Conservation (phyloP, 2,113 vertebrate genomes). For the Zosterops lateralis region DNA sequence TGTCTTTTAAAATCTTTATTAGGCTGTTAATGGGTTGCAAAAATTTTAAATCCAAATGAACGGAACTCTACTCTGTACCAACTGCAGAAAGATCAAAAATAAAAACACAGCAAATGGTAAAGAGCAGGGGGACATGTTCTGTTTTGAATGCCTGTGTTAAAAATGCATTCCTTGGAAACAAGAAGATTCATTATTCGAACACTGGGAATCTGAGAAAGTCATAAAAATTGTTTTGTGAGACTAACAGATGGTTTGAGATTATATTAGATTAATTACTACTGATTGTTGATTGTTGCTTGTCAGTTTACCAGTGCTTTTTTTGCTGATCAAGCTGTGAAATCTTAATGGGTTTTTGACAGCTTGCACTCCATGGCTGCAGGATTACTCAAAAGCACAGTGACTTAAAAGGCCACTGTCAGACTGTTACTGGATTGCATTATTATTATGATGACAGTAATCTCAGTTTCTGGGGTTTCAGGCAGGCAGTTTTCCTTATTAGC, state of each 20-base stretch:
- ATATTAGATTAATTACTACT: not conserved
- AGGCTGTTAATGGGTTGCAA: not conserved
- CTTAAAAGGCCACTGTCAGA: not conserved
- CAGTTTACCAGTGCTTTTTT: not conserved
- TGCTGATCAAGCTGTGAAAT: not conserved
- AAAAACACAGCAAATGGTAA: not conserved
- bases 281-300: not conserved
- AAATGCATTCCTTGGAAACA: not conserved
- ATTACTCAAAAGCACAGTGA: not conserved
- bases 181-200: not conserved
- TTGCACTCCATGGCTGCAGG: not conserved
- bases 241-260: not conserved
- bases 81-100: not conserved
- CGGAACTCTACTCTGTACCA: not conserved
- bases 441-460: not conserved
- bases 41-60: not conserved
- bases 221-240: not conserved
- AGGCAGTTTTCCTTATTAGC: not conserved
- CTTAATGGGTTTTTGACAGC: not conserved
- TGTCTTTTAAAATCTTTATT: not conserved
- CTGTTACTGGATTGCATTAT: not conserved
- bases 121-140: rapidly evolving
- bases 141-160: not conserved
- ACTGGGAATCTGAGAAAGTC: not conserved
- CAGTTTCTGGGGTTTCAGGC: not conserved